Percentiles rank a stretch among this genome's conserved stretches.
These are phyloP conservation scores for Ganaspis sp. DNA, from an alignment of 1,140 invertebrate genomes.

Conservation along the genomic window DNA sequence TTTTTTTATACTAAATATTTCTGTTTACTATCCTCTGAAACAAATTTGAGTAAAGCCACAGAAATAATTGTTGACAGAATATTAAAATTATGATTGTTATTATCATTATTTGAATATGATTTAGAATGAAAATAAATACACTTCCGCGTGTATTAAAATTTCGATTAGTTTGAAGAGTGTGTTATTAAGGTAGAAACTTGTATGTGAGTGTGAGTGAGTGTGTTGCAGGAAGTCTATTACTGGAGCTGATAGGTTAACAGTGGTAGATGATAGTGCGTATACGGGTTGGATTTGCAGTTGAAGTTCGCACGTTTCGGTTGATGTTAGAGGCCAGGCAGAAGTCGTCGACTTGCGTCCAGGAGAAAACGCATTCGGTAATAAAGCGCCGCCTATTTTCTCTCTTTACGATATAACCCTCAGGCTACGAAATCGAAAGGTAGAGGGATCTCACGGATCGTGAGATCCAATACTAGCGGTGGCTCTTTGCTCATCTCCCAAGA, in stretches of 20 bases:
- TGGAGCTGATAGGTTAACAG: background rate
- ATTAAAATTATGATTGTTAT: too few relatives aligned
- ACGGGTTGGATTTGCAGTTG: background rate
- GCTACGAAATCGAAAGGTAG: conserved; percentile 43
- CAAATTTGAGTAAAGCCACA: too few relatives aligned
- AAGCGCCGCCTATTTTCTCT: conserved; percentile 40
- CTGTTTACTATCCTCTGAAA: too few relatives aligned
- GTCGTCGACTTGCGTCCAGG: conserved; percentile 36
- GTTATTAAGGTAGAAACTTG: background rate
- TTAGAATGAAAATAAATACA: background rate
- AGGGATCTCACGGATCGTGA: conserved; percentile 31
- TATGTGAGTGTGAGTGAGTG: background rate
- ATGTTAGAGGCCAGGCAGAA: background rate
- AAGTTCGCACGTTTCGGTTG: conserved; percentile 27
- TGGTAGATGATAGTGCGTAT: conserved; percentile 1
- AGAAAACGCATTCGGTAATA: conserved; percentile 44
- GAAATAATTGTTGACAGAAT: too few relatives aligned
- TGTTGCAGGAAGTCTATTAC: background rate
- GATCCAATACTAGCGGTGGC: conserved; percentile 13
- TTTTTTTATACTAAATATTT: too few relatives aligned
- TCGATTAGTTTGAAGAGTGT: background rate
- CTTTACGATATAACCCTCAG: conserved; percentile 24
- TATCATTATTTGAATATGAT: too few relatives aligned
- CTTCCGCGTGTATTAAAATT: too few relatives aligned
- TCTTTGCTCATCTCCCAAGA: conserved; percentile 2